phyloP scores from a whole-genome alignment of 2,113 vertebrate genomes.

The Holacanthus passer region DNA sequence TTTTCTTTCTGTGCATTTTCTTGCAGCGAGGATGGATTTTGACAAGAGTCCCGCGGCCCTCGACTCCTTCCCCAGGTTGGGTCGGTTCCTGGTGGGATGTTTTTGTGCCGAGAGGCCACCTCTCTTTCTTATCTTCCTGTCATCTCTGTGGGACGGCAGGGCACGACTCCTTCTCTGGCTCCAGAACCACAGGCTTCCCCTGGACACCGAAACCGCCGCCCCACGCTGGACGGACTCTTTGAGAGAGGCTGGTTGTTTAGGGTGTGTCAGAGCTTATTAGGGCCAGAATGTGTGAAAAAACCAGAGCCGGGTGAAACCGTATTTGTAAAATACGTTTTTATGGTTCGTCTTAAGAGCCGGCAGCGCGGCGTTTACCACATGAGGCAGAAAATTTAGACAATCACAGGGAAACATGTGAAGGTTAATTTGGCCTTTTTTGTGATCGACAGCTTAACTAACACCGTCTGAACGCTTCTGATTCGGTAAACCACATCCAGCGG shows the following conservation, averaged over 20 bases:
- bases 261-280: conserved; percentile 80
- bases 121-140: conserved; percentile 92
- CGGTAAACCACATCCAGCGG: conserved; percentile 42
- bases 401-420: conserved; percentile 30
- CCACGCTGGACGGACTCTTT: conserved; percentile 60
- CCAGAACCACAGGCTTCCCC: conserved; percentile 85
- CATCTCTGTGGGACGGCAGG: conserved; percentile 91
- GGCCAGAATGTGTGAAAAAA: conserved; percentile 74
- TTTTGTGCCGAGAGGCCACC: conserved; percentile 81
- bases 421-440: conserved; percentile 39
- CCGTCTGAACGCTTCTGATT: conserved; percentile 21
- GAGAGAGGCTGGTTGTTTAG: conserved; percentile 73
- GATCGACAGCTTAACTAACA: conserved; percentile 44
- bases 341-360: conserved; percentile 63
- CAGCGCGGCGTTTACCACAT: conserved; percentile 51
- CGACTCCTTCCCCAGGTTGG: conserved; percentile 70
- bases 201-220: conserved; percentile 82
- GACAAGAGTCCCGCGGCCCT: conserved; percentile 61
- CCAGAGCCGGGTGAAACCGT: conserved; percentile 49
- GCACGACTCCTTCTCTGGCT: conserved; percentile 86
- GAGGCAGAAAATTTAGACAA: conserved; percentile 45
- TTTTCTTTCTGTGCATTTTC: conserved; percentile 47
- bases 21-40: conserved; percentile 53
- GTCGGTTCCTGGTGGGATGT: conserved; percentile 79
- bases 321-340: conserved; percentile 63